These are phyloP conservation scores for Leptobrachium ailaonicum DNA, from an alignment of 2,113 vertebrate species.

Conservation along the genomic window DNA sequence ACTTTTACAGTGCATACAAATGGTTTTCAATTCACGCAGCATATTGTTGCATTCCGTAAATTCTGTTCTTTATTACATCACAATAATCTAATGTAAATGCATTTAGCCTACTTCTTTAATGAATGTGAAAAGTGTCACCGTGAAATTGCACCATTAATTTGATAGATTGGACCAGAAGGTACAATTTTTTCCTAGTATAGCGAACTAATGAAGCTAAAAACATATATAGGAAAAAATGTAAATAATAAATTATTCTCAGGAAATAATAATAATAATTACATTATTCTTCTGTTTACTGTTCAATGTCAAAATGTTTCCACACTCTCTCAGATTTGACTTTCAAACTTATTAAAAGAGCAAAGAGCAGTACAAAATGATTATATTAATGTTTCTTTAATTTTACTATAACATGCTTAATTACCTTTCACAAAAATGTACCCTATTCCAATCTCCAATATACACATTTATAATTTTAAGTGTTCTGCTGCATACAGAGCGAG, in stretches of 20 bases:
- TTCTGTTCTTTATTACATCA: constrained; percentile 75
- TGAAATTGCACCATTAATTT: constrained; percentile 87
- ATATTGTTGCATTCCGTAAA: constrained; percentile 62
- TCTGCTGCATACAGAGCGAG: too few relatives aligned
- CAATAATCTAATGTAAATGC: constrained; percentile 85
- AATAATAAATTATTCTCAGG: constrained; percentile 87
- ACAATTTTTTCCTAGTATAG: constrained; percentile 85
- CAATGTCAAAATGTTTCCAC: constrained; percentile 67
- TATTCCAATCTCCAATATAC: too few relatives aligned
- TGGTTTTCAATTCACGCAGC: constrained; percentile 66
- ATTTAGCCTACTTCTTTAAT: constrained; percentile 83
- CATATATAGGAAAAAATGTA: constrained; percentile 86
- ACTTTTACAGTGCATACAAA: too few relatives aligned
- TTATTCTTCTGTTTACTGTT: constrained; percentile 78
- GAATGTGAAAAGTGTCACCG: constrained; percentile 84
- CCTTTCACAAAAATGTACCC: too few relatives aligned
- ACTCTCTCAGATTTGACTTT: constrained; percentile 68
- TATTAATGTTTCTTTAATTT: too few relatives aligned
- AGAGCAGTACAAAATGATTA: too few relatives aligned
- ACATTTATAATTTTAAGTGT: too few relatives aligned
- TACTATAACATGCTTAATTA: too few relatives aligned
- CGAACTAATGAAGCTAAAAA: constrained; percentile 86
- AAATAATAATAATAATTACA: constrained; percentile 82
- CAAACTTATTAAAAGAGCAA: constrained; percentile 67
- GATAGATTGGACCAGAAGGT: constrained; percentile 86